Conservation (phyloP, 2,888 invertebrate species). For the Cosmorhoe ocellata region DNA sequence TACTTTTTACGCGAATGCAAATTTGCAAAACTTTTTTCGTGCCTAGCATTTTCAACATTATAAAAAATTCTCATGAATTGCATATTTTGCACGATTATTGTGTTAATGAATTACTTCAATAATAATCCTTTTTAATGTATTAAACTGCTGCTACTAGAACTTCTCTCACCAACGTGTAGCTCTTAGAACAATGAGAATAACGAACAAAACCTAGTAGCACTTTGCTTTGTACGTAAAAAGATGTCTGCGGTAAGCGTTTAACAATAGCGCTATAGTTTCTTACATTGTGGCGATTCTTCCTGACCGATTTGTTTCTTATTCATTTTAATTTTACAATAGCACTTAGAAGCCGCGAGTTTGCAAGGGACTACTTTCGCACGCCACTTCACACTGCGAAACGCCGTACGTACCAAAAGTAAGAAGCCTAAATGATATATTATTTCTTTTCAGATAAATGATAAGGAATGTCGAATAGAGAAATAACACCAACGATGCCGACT, state of each 20-base stretch:
- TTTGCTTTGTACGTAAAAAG: constrained; percentile 67
- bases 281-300: constrained; percentile 73
- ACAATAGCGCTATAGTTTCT: constrained; percentile 71
- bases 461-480: background rate
- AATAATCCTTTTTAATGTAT: constrained; percentile 42
- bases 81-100: background rate
- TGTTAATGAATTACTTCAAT: constrained; percentile 11
- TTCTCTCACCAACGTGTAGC: constrained; percentile 15
- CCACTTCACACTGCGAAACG: constrained; percentile 43
- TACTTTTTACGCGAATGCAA: too few species aligned
- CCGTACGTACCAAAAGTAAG: constrained; percentile 2
- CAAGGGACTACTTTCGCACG: constrained; percentile 18
- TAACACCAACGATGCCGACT: constrained; percentile 9
- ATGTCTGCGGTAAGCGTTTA: constrained; percentile 56
- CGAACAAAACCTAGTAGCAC: constrained; percentile 62
- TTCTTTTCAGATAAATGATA: constrained; percentile 24
- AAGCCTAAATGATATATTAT: background rate
- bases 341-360: constrained; percentile 50
- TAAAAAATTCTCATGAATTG: too few species aligned
- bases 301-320: constrained; percentile 60
- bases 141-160: constrained; percentile 54
- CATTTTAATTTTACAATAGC: constrained; percentile 50
- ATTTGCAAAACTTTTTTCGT: too few species aligned
- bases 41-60: too few species aligned
- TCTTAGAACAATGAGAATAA: constrained; percentile 68